A percentile compares a stretch with the other conserved stretches of the same genome.
Evolutionary conservation across 2,888 invertebrate species (phyloP).

Genomic region (Trichogramma dendrolimi): DNA sequence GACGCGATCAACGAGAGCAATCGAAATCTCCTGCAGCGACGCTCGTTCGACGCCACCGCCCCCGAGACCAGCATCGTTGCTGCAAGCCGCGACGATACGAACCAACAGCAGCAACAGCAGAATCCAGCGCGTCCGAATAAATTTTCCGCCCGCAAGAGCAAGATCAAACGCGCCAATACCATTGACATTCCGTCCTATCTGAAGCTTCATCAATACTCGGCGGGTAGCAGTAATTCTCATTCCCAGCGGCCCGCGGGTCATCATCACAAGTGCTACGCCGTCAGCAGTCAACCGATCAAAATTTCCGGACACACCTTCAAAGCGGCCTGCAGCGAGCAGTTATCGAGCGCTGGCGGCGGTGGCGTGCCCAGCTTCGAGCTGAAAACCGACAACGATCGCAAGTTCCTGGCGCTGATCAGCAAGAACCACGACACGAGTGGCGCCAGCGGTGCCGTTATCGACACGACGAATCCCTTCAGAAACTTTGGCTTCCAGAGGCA

Average conservation of each 20-base stretch:
- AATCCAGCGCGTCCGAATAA: constrained; percentile 36
- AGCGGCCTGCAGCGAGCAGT: constrained; percentile 41
- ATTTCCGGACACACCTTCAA: constrained; percentile 48
- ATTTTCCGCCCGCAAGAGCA: constrained; percentile 64
- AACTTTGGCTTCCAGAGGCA: constrained; percentile 39
- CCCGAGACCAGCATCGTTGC: background rate
- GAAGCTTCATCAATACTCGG: constrained; percentile 39
- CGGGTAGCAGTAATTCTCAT: constrained; percentile 30
- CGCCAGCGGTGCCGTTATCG: background rate
- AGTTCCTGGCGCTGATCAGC: constrained; percentile 78
- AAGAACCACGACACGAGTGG: constrained; percentile 58
- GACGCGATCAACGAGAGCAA: constrained; percentile 45
- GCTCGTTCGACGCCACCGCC: constrained; percentile 6
- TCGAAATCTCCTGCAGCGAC: background rate
- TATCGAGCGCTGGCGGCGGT: constrained; percentile 41
- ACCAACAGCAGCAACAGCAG: constrained; percentile 30
- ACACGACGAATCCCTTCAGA: constrained; percentile 37
- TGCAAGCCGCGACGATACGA: constrained; percentile 18
- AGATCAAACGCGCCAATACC: constrained; percentile 84
- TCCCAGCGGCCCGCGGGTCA: no score
- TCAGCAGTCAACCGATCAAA: constrained; percentile 34
- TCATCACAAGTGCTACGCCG: constrained; percentile 24
- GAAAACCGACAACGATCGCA: constrained; percentile 80
- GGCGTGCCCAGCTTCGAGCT: constrained; percentile 68
- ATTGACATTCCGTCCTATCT: constrained; percentile 75